Percentiles rank a stretch among this genome's conserved stretches.
Evolutionary conservation across 2,113 vertebrate genomes (phyloP).

Genomic region (Anhinga rufa): DNA sequence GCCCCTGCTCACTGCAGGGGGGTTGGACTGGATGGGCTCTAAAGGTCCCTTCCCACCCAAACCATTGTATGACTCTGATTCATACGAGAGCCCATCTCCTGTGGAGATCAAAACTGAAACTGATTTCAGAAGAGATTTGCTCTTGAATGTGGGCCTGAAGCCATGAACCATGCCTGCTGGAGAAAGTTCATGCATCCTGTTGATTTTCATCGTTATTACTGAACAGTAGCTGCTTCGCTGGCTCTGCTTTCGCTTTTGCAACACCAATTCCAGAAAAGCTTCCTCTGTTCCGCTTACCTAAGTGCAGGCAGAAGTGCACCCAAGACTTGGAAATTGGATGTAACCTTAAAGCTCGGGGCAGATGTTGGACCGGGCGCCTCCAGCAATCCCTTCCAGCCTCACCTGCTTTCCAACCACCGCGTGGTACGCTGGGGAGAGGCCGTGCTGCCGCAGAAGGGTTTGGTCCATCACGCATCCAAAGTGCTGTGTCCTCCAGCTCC

Average conservation of each 20-base stretch:
- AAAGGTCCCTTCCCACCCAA: no score
- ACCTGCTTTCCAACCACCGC: accelerated
- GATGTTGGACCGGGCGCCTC: neutral
- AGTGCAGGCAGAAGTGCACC: neutral
- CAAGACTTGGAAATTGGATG: neutral
- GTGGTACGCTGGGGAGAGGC: accelerated
- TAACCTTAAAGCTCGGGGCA: accelerated
- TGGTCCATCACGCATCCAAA: neutral
- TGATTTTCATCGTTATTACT: neutral
- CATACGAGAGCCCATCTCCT: accelerated
- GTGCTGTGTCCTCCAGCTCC: neutral
- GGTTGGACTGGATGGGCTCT: no score
- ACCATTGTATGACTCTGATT: neutral
- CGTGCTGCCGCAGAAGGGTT: neutral
- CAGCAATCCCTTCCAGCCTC: neutral
- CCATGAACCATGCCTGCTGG: neutral
- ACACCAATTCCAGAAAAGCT: accelerated
- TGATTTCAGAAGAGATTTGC: accelerated
- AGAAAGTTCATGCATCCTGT: neutral
- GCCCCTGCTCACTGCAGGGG: no score
- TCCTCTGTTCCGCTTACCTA: neutral
- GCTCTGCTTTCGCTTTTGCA: neutral
- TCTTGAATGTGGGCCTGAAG: neutral
- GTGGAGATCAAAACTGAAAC: neutral
- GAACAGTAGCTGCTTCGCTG: accelerated